These are phyloP conservation scores for Vidua chalybeata DNA, from an alignment of 2,113 vertebrate genomes.

Conservation along the genomic window DNA sequence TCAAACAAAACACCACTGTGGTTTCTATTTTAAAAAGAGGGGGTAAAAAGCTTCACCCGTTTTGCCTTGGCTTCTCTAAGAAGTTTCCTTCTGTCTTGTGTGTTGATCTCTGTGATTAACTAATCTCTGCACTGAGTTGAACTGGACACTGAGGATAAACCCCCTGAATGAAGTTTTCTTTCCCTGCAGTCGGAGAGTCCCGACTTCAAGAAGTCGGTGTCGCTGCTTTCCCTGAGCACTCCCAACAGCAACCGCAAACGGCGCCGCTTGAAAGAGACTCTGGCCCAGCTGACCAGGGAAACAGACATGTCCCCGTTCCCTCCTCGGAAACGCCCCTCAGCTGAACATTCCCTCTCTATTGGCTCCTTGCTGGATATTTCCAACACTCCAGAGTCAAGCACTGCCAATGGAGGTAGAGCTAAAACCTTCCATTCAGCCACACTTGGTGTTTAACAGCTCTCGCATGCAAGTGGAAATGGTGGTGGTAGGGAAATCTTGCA, in stretches of 20 bases:
- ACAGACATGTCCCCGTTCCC: slow-evolving; percentile 91
- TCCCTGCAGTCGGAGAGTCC: slow-evolving; percentile 84
- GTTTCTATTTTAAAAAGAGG: background rate
- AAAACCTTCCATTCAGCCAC: background rate
- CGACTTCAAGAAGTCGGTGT: slow-evolving; percentile 93
- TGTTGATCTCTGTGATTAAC: background rate
- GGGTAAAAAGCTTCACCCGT: accelerated
- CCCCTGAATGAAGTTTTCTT: background rate
- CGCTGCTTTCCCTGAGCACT: slow-evolving; percentile 90
- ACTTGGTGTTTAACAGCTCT: background rate
- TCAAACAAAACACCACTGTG: background rate
- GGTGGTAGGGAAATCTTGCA: background rate
- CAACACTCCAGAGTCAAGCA: slow-evolving; percentile 90
- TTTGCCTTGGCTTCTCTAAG: accelerated
- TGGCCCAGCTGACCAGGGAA: slow-evolving; percentile 92
- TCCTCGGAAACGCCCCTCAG: slow-evolving; percentile 90
- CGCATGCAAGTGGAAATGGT: no score
- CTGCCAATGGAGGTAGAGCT: slow-evolving; percentile 80
- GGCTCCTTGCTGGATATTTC: slow-evolving; percentile 95
- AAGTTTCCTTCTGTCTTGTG: background rate
- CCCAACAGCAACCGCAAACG: slow-evolving; percentile 94
- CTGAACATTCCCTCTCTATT: slow-evolving; percentile 91
- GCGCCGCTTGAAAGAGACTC: slow-evolving; percentile 88
- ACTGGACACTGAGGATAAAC: background rate
- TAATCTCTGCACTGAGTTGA: background rate